Percentiles rank a stretch among this genome's conserved stretches.
Conservation (phyloP, 2,797 vertebrate genomes). For the Stomatorhinus walkeri region DNA sequence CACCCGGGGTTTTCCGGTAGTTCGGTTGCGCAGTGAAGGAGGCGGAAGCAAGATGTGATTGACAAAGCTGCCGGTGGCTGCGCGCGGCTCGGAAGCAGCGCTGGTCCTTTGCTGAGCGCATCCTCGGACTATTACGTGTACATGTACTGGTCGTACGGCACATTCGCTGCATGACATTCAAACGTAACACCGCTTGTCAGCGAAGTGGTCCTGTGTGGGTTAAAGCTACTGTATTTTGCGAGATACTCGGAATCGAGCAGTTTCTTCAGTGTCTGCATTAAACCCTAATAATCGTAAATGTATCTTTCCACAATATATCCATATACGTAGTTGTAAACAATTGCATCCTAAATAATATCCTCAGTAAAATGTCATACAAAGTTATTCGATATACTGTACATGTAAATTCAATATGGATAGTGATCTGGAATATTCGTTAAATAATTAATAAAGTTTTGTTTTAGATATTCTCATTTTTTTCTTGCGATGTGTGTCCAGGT, state of each 20-base stretch:
- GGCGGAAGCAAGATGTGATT: constrained; percentile 5
- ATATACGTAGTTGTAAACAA: neutral
- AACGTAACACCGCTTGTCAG: neutral
- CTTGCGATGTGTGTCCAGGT: neutral
- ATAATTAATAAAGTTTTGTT: neutral
- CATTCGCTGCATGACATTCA: neutral
- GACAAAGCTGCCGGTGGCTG: constrained; percentile 10
- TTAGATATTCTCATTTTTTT: neutral
- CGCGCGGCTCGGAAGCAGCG: neutral
- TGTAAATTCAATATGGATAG: neutral
- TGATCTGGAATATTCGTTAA: neutral
- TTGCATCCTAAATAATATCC: neutral
- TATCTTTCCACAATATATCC: neutral
- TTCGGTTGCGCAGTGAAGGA: constrained; percentile 49
- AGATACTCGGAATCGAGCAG: neutral
- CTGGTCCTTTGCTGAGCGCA: neutral
- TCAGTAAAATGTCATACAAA: neutral
- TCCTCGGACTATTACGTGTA: neutral
- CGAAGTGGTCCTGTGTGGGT: neutral
- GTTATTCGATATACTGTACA: neutral
- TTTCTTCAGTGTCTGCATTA: neutral
- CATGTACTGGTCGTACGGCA: neutral
- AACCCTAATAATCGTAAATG: neutral
- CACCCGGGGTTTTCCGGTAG: constrained; percentile 61
- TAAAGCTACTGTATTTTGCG: neutral